Conservation (phyloP, 1,140 invertebrate genomes). For the Homalodisca vitripennis region DNA sequence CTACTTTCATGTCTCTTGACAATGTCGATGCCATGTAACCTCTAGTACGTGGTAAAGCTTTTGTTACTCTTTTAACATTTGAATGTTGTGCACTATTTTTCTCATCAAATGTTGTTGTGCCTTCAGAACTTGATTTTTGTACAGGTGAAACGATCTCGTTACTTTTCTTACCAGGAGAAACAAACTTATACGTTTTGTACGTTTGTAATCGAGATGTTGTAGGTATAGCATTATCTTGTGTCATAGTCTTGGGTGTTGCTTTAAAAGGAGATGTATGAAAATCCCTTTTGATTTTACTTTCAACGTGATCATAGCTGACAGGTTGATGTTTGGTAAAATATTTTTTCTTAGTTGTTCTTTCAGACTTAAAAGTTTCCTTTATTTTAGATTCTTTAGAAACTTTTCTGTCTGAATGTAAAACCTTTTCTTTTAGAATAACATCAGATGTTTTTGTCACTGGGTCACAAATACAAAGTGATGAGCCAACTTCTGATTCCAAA, state of each 20-base stretch:
- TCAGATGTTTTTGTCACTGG: background rate
- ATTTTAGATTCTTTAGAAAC: background rate
- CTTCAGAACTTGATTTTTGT: too few relatives aligned
- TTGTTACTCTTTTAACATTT: too few relatives aligned
- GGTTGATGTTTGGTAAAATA: background rate
- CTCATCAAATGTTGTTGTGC: too few relatives aligned
- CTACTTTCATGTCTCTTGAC: constrained; percentile 51
- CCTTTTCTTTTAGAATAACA: background rate
- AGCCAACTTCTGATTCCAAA: background rate
- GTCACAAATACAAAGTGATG: constrained; percentile 17
- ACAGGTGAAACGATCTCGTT: too few relatives aligned
- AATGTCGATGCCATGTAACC: constrained; percentile 53
- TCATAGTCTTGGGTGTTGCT: background rate
- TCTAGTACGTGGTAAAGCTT: constrained; percentile 27
- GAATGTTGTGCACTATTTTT: too few relatives aligned
- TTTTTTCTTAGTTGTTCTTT: background rate
- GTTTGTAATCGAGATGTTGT: constrained; percentile 10
- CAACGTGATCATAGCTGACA: constrained; percentile 22
- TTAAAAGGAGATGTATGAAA: background rate
- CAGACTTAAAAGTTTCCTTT: background rate
- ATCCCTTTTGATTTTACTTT: constrained; percentile 25
- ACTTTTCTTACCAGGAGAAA: too few relatives aligned
- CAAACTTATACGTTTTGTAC: too few relatives aligned
- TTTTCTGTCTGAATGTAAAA: background rate
- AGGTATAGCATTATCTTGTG: background rate